Percentiles rank a stretch among this genome's conserved stretches.
Conservation (phyloP, 1,140 invertebrate genomes). For the Paraescarpia echinospica region DNA sequence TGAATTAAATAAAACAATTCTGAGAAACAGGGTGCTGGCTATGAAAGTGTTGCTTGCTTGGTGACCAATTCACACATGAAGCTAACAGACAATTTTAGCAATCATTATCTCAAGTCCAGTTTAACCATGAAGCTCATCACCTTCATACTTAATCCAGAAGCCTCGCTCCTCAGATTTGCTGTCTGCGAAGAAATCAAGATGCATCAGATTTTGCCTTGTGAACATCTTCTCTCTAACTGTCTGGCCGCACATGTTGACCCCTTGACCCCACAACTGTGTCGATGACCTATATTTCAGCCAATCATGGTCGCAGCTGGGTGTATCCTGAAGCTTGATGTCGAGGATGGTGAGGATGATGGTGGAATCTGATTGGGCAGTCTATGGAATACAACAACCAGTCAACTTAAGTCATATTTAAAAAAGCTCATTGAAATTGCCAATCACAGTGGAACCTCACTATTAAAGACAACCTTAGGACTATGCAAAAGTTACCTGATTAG, state of each 20-base stretch:
- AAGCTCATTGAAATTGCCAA: background rate
- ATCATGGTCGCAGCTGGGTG: background rate
- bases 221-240: background rate
- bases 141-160: constrained; percentile 5
- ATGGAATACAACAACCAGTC: background rate
- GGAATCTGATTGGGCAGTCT: background rate
- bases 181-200: background rate
- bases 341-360: background rate
- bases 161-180: background rate
- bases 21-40: too few relatives aligned
- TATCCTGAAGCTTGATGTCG: background rate
- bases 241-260: background rate
- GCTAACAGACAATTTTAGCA: too few relatives aligned
- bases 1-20: too few relatives aligned
- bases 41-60: too few relatives aligned
- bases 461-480: too few relatives aligned
- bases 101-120: background rate
- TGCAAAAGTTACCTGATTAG: too few relatives aligned
- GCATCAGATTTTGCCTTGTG: background rate
- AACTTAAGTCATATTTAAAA: background rate
- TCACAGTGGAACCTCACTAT: too few relatives aligned
- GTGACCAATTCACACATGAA: too few relatives aligned
- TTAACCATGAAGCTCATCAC: background rate
- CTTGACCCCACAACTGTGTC: background rate
- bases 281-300: constrained; percentile 5